Evolutionary conservation across 1,140 invertebrate genomes (phyloP).

Genomic region (Oreohelix idahoensis): DNA sequence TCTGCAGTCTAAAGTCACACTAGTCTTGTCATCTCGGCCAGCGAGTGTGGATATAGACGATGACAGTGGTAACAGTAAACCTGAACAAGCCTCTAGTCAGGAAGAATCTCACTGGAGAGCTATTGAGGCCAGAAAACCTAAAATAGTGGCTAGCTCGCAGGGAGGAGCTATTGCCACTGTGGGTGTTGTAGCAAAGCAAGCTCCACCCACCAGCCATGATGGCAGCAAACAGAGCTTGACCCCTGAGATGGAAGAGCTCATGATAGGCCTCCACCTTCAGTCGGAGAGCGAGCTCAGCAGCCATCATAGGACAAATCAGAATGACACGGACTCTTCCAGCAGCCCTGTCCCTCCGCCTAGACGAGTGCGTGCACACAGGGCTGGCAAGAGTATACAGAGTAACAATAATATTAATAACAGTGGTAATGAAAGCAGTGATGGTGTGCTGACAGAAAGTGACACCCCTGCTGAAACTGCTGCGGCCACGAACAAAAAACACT

Average conservation of each 20-base stretch:
- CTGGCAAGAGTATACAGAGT: constrained; percentile 13
- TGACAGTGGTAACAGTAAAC: constrained; percentile 20
- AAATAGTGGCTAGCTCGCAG: constrained; percentile 32
- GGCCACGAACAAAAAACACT: constrained; percentile 41
- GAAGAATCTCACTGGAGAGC: constrained; percentile 50
- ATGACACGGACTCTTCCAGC: constrained; percentile 65
- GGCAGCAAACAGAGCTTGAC: constrained; percentile 30
- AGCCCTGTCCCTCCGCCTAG: constrained; percentile 44
- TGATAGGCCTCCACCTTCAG: constrained; percentile 55
- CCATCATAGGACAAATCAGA: constrained; percentile 54
- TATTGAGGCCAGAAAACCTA: constrained; percentile 39
- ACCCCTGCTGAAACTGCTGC: background rate
- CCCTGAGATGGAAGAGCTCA: constrained; percentile 42
- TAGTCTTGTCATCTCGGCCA: constrained; percentile 22
- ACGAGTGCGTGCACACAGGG: constrained; percentile 22
- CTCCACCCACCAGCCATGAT: constrained; percentile 10
- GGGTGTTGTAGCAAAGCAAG: constrained; percentile 10
- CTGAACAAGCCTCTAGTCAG: constrained; percentile 40
- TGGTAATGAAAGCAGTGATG: constrained; percentile 20
- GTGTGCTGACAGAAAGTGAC: background rate
- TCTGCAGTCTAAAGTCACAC: background rate
- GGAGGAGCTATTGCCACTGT: constrained; percentile 40
- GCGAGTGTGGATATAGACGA: constrained; percentile 36
- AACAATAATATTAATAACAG: constrained; percentile 13
- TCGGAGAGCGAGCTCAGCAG: constrained; percentile 59